Conservation (phyloP, 2,113 vertebrate genomes). For the Gavia stellata region DNA sequence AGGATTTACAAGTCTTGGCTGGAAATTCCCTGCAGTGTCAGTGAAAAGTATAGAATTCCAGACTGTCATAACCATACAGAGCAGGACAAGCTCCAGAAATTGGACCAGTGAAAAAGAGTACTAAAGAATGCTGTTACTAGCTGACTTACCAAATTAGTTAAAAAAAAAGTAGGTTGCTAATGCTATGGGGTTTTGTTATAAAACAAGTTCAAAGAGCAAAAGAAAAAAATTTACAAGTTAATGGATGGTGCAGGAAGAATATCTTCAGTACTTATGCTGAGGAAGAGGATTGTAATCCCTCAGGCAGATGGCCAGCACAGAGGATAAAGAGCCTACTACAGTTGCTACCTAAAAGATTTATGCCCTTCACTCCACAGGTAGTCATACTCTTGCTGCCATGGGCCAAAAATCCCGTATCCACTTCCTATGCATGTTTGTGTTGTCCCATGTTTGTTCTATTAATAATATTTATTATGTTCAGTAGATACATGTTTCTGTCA, state of each 20-base stretch:
- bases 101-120: background rate
- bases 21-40: background rate
- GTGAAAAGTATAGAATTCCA: background rate
- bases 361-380: background rate
- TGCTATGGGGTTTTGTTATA: rapidly evolving
- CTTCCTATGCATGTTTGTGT: background rate
- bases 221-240: background rate
- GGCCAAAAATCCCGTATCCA: background rate
- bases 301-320: background rate
- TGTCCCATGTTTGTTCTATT: background rate
- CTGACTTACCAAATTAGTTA: background rate
- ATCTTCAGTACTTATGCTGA: background rate
- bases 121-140: background rate
- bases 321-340: background rate
- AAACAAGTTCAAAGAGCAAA: background rate
- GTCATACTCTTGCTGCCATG: background rate
- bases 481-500: background rate
- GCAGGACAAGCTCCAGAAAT: background rate
- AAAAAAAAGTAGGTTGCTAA: background rate
- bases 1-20: background rate
- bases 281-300: background rate
- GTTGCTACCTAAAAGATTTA: background rate
- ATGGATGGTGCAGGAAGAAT: background rate
- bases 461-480: background rate
- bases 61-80: background rate